These are phyloP conservation scores for Cuniculus paca DNA, from an alignment of 2,797 vertebrate genomes.

Conservation along the genomic window DNA sequence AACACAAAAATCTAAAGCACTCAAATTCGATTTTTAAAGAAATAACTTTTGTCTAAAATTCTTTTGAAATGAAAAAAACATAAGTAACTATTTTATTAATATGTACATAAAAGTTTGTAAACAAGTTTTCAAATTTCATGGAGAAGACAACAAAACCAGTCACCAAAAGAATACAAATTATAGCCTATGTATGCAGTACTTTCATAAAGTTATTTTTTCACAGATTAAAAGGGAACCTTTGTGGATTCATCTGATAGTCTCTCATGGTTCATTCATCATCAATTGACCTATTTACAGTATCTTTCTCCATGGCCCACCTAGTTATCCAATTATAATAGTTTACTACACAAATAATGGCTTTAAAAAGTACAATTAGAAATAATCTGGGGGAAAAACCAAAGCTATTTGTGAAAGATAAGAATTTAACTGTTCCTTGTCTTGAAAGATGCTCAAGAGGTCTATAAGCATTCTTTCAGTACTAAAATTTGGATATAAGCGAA, in stretches of 20 bases:
- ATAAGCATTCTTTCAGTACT: not conserved
- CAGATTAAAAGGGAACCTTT: not conserved
- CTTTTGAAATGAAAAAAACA: constrained; percentile 44
- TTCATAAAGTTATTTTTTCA: not conserved
- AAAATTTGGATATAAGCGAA: not conserved
- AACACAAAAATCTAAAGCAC: not conserved
- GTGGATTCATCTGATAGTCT: not conserved
- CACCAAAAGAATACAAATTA: not conserved
- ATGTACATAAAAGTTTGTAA: not conserved
- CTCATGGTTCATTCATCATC: not conserved
- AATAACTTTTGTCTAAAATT: constrained; percentile 51
- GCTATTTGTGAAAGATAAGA: constrained; percentile 9
- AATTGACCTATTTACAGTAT: not conserved
- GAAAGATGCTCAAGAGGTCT: not conserved
- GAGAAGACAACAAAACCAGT: constrained; percentile 30
- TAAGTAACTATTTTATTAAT: constrained; percentile 26
- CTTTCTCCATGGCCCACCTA: not conserved
- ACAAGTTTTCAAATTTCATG: not conserved
- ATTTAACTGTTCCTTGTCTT: not conserved
- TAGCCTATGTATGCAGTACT: not conserved
- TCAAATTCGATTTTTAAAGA: constrained; percentile 8
- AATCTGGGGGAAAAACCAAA: constrained; percentile 21
- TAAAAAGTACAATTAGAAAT: constrained; percentile 14
- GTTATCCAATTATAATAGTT: constrained; percentile 16
- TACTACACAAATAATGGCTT: constrained; percentile 1